Percentiles rank a stretch among this genome's conserved stretches.
Conservation (phyloP, 2,888 invertebrate genomes). For the Athalia circularis region DNA sequence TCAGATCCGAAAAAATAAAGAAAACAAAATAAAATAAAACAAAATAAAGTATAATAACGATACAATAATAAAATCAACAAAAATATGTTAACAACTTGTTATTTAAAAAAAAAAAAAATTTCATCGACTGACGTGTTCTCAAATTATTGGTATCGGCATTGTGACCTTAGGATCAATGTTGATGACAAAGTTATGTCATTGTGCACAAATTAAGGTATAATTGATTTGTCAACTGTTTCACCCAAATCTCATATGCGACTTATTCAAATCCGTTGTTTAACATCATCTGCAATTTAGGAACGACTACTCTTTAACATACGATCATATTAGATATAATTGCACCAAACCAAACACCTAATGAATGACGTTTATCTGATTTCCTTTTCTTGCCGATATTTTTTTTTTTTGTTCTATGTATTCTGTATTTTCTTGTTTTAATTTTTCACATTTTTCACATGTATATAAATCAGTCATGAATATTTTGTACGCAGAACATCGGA, state of each 20-base stretch:
- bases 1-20: neutral
- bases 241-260: neutral
- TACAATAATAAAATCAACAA: too few relatives aligned
- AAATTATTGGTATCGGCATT: too few relatives aligned
- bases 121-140: too few relatives aligned
- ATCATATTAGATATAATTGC: constrained; percentile 58
- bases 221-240: neutral
- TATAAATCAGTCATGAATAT: neutral
- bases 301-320: constrained; percentile 50
- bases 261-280: constrained; percentile 18
- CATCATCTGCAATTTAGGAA: constrained; percentile 60
- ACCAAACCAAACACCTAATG: constrained; percentile 58
- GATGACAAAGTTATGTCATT: too few relatives aligned
- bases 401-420: too few relatives aligned
- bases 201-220: neutral
- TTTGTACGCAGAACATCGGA: too few relatives aligned
- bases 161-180: too few relatives aligned
- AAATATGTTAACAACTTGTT: too few relatives aligned
- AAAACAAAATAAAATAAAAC: neutral
- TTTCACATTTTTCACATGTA: too few relatives aligned
- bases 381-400: neutral
- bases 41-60: neutral
- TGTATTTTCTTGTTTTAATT: too few relatives aligned
- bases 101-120: too few relatives aligned
- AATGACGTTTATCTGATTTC: constrained; percentile 33